phyloP scores from a whole-genome alignment of 2,888 invertebrate genomes.

The Elegia similella region DNA sequence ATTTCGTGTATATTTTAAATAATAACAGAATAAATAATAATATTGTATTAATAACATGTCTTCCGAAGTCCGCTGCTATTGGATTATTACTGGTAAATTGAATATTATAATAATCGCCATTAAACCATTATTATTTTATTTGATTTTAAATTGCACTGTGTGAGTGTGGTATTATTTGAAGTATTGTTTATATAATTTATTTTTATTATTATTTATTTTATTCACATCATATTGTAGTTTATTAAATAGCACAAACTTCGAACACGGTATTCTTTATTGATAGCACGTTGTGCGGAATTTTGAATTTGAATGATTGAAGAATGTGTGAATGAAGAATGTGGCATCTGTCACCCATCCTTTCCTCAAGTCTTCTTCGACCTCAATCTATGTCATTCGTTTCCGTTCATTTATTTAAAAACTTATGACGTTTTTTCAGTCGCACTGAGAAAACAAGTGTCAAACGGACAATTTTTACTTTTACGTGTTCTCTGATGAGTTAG shows the following conservation, averaged over 20 bases:
- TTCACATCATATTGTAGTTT: slow-evolving; percentile 20
- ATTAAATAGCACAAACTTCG: background rate
- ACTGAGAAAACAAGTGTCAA: no score
- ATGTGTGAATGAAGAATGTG: no score
- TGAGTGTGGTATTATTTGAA: background rate
- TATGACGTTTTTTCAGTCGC: no score
- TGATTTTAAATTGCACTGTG: slow-evolving; percentile 29
- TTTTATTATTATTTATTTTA: slow-evolving; percentile 15
- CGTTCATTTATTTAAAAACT: no score
- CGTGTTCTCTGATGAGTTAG: no score
- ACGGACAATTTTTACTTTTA: no score
- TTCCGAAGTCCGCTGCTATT: slow-evolving; percentile 88
- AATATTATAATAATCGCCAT: slow-evolving; percentile 52
- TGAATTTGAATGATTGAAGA: no score
- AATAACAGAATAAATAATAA: slow-evolving; percentile 51
- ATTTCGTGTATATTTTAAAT: slow-evolving; percentile 21
- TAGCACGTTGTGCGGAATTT: no score
- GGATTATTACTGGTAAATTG: slow-evolving; percentile 88
- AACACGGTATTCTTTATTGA: background rate
- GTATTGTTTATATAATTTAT: slow-evolving; percentile 12
- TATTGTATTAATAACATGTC: slow-evolving; percentile 48
- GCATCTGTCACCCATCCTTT: no score
- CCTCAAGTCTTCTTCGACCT: no score
- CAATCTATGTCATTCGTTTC: no score
- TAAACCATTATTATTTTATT: slow-evolving; percentile 49